Conservation (phyloP, 2,797 vertebrate genomes). For the Arremon brunneinucha region DNA sequence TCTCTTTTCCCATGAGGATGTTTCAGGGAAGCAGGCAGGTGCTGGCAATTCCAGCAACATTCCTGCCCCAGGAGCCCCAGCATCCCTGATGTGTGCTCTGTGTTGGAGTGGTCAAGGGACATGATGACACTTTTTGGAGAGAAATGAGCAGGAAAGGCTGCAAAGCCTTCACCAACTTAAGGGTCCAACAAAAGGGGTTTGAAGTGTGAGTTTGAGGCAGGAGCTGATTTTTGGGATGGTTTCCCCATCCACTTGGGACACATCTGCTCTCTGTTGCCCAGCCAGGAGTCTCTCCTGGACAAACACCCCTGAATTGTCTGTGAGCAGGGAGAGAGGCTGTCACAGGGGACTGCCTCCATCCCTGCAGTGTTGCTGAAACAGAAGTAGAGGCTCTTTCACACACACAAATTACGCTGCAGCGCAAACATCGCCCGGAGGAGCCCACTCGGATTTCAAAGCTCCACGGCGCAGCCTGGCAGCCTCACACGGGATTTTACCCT, state of each 20-base stretch:
- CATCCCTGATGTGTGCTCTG: not conserved
- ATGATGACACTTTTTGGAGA: not conserved
- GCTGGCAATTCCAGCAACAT: not conserved
- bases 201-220: not conserved
- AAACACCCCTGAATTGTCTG: not conserved
- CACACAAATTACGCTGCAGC: not conserved
- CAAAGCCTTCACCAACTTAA: not conserved
- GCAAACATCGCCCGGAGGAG: constrained; percentile 39
- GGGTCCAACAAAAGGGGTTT: not conserved
- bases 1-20: not conserved
- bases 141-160: not conserved
- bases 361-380: constrained; percentile 1
- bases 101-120: not conserved
- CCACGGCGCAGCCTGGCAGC: not conserved
- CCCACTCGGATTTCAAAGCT: constrained; percentile 57
- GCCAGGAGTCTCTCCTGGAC: not conserved
- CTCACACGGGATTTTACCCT: not conserved
- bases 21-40: not conserved
- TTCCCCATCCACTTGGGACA: accelerated
- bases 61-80: not conserved
- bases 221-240: not conserved
- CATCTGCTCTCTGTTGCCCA: accelerated
- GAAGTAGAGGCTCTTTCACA: constrained; percentile 39
- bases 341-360: not conserved
- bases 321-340: not conserved